Conservation (phyloP, 2,888 invertebrate species). For the Drosophila monieri region DNA sequence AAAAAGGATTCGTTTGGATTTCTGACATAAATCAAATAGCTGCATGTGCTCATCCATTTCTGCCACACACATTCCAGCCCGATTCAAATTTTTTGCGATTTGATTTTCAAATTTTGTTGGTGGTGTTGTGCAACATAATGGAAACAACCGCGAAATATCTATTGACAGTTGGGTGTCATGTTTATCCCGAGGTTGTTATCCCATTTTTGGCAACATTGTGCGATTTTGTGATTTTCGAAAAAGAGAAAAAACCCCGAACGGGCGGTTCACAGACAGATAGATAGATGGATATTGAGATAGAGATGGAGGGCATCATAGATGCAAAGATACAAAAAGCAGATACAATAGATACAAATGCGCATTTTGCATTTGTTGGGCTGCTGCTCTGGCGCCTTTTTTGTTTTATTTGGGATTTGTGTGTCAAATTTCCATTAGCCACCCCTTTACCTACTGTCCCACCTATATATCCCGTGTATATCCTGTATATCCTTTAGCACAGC, state of each 20-base stretch:
- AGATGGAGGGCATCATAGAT: constrained; percentile 11
- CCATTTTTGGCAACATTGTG: constrained; percentile 82
- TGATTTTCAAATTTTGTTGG: constrained; percentile 17
- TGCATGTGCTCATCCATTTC: constrained; percentile 72
- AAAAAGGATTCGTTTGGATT: constrained; percentile 74
- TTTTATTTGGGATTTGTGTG: constrained; percentile 77
- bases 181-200: constrained; percentile 84
- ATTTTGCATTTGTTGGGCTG: constrained; percentile 59
- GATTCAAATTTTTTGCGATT: constrained; percentile 16
- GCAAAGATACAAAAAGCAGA: constrained; percentile 39
- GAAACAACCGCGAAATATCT: constrained; percentile 84
- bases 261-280: constrained; percentile 51
- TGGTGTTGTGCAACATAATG: constrained; percentile 74
- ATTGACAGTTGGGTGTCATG: constrained; percentile 85
- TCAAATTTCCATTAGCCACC: constrained; percentile 81
- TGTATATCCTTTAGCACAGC: constrained; percentile 47
- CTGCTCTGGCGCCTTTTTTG: constrained; percentile 55
- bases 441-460: constrained; percentile 55
- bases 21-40: constrained; percentile 84
- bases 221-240: constrained; percentile 61
- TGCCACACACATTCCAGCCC: constrained; percentile 25
- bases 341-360: constrained; percentile 74
- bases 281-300: constrained; percentile 51
- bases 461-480: not conserved
- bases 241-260: constrained; percentile 46